A percentile compares a stretch with the other conserved stretches of the same genome.
Evolutionary conservation across 2,797 vertebrate genomes (phyloP).

Genomic region (Champsocephalus gunnari): DNA sequence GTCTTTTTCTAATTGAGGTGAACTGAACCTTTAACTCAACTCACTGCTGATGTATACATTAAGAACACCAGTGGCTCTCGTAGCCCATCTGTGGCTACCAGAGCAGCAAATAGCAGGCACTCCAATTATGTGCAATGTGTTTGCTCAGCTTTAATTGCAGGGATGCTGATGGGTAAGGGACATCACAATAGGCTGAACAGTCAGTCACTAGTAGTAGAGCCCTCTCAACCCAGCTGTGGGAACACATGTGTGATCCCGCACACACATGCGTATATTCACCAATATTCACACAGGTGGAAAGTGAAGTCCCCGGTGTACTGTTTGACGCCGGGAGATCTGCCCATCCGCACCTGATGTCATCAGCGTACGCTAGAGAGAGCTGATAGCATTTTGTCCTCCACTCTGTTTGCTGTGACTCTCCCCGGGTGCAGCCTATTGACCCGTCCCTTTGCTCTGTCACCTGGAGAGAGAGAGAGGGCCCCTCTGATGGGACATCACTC

Average conservation of each 20-base stretch:
- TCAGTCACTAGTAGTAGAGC: slow-evolving; percentile 31
- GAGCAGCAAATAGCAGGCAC: slow-evolving; percentile 31
- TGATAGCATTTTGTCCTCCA: slow-evolving; percentile 73
- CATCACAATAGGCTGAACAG: slow-evolving; percentile 27
- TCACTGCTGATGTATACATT: slow-evolving; percentile 7
- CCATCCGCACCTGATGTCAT: slow-evolving; percentile 75
- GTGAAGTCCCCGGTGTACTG: slow-evolving; percentile 55
- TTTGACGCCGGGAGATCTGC: slow-evolving; percentile 46
- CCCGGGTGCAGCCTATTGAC: slow-evolving; percentile 64
- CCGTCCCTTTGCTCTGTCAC: slow-evolving; percentile 66
- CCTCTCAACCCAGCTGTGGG: slow-evolving; percentile 60
- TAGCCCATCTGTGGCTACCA: slow-evolving; percentile 20
- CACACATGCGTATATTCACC: slow-evolving; percentile 16
- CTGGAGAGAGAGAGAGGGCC: slow-evolving; percentile 52
- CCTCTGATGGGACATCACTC: slow-evolving; percentile 45
- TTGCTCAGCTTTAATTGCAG: slow-evolving; percentile 38
- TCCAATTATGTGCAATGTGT: slow-evolving; percentile 37
- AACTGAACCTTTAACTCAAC: not conserved
- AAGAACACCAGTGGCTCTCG: slow-evolving; percentile 12
- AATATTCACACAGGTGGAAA: slow-evolving; percentile 72
- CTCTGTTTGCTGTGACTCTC: slow-evolving; percentile 64
- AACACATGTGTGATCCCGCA: slow-evolving; percentile 40
- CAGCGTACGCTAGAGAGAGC: slow-evolving; percentile 67
- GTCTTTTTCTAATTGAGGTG: not conserved
- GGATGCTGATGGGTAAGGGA: not conserved